phyloP scores from a whole-genome alignment of 2,113 vertebrate genomes.

The Nycticryphes semicollaris region DNA sequence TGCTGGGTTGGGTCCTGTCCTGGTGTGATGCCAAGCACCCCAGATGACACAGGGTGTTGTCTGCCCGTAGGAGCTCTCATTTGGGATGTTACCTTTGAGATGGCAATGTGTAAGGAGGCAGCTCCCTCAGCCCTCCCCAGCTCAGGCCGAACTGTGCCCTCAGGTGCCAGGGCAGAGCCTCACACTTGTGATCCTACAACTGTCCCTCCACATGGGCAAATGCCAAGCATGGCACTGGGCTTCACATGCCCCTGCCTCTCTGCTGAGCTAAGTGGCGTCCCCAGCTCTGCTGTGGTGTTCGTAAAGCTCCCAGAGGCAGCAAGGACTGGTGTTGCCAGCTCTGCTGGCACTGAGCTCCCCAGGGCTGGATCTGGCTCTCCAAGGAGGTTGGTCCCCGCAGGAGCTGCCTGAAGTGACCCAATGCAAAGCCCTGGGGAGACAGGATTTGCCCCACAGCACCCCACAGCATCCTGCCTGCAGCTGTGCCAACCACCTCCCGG shows the following conservation, averaged over 20 bases:
- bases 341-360: neutral
- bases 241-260: neutral
- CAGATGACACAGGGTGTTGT: accelerated
- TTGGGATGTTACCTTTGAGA: neutral
- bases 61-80: neutral
- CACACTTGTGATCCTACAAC: accelerated
- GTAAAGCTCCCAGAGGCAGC: neutral
- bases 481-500: neutral
- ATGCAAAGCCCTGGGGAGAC: accelerated
- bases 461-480: neutral
- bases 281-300: too few species aligned
- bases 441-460: neutral
- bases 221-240: neutral
- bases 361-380: neutral
- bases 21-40: accelerated
- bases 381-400: accelerated
- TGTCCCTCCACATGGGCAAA: neutral
- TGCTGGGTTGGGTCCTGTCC: neutral
- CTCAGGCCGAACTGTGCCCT: accelerated
- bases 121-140: too few species aligned
- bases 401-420: neutral
- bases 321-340: neutral
- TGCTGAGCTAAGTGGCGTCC: neutral
- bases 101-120: accelerated
- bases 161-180: neutral